Evolutionary conservation across 2,888 invertebrate genomes (phyloP).

Genomic region (Ormyrus pomaceus): DNA sequence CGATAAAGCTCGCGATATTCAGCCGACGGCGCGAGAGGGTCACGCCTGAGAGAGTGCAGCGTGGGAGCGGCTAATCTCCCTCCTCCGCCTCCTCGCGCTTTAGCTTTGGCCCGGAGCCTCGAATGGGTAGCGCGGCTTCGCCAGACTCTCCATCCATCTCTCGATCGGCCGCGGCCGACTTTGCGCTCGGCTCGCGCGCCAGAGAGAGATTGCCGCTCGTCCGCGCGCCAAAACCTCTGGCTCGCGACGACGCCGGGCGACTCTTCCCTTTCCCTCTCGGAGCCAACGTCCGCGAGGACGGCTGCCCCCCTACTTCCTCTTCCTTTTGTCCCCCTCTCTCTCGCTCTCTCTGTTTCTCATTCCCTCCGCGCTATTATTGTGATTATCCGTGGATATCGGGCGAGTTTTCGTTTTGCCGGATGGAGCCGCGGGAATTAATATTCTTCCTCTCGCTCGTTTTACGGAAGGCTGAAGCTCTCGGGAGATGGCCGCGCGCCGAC

Average conservation of each 20-base stretch:
- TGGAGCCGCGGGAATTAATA: constrained; percentile 34
- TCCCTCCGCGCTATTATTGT: constrained; percentile 19
- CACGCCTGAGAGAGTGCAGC: constrained; percentile 73
- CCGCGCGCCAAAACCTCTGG: constrained; percentile 7
- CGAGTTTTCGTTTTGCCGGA: not conserved
- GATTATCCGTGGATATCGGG: constrained; percentile 23
- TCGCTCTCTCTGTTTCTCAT: constrained; percentile 19
- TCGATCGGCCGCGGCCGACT: not conserved
- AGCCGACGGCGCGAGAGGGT: constrained; percentile 58
- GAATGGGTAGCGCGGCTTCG: not conserved
- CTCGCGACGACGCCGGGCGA: not conserved
- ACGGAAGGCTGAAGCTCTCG: too few relatives aligned
- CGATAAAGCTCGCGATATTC: constrained; percentile 17
- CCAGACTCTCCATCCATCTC: not conserved
- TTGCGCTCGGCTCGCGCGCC: constrained; percentile 5
- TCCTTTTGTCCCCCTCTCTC: constrained; percentile 21
- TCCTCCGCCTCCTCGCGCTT: constrained; percentile 8
- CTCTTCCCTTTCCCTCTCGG: constrained; percentile 44
- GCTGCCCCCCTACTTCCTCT: not conserved
- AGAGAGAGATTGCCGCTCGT: constrained; percentile 8
- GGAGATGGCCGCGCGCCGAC: not conserved
- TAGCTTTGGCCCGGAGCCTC: too few relatives aligned
- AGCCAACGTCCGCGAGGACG: constrained; percentile 20
- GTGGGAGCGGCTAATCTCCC: constrained; percentile 69
- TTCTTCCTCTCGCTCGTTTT: not conserved